Evolutionary conservation across 1,140 invertebrate species (phyloP), one percentile per base, ranked within the genome.

Genomic region (Homalodisca vitripennis): DNA sequence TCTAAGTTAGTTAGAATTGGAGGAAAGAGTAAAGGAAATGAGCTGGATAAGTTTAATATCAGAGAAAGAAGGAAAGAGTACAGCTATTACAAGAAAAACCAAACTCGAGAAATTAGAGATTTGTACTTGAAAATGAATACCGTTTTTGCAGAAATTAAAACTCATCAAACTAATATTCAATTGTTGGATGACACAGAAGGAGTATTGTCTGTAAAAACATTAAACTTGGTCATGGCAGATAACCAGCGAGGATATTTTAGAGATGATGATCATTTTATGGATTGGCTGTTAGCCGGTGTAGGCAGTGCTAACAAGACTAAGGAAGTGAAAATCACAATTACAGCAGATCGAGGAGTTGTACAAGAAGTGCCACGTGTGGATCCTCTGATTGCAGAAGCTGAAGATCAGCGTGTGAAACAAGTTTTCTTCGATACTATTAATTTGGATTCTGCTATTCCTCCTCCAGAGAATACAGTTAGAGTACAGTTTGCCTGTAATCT

Each of bases 1-100:
- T 47, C 80, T 0, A 80, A 83, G 22, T 81, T 94, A 64, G 80
- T 92, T 12, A 83, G 93, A 27, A 84, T 95, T 71, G 93, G 93
- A 2, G 85, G 86, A 2, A 85, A 89, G 77, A 88, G 87, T 0
- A 86, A 86, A 74, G 87, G 82, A 73, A 80, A 86, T 77, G 75
- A 72, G 2, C 75, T 89, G 63, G 75, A 83, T 57, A 13, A 77
- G 3, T 86, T 80, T 75, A 86, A 70, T 29, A 63, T 78, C 12
- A 26, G 41, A 3, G 57, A 55, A 53, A 64, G 30, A 26, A 64
- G 62, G 26, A 64, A 20, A 60, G 55, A 60, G 26, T 27, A 60
- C 55, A 60, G 55, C 29, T 60, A 60, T n/a, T 60, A 60, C 26
- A 60, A 60, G 55, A 60, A 60, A 29, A 24, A 3, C 24, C 55